These are phyloP conservation scores for Acrobasis consociella DNA, from an alignment of 2,888 invertebrate genomes.

Conservation along the genomic window DNA sequence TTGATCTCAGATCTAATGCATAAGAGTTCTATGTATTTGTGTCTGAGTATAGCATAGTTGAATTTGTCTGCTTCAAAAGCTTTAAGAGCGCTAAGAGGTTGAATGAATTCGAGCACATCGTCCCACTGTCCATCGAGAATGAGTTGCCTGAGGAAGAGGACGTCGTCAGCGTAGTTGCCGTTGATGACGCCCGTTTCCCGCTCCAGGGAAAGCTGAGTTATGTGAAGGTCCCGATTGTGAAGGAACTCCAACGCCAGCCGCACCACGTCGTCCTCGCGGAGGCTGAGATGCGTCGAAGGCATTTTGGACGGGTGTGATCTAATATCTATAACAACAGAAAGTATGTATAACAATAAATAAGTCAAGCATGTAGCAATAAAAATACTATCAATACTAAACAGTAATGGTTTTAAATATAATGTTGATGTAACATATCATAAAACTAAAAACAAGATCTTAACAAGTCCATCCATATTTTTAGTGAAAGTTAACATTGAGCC, in stretches of 20 bases:
- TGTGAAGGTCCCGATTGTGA: constrained; percentile 95
- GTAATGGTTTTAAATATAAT: too few relatives aligned
- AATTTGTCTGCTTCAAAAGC: constrained; percentile 93
- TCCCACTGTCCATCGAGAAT: constrained; percentile 99
- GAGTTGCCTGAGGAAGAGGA: constrained; percentile 95
- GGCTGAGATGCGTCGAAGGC: constrained; percentile 92
- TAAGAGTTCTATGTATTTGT: constrained; percentile 96
- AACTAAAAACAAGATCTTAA: constrained; percentile 9
- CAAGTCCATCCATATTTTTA: constrained; percentile 5
- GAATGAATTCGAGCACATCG: constrained; percentile 97
- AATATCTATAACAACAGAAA: constrained; percentile 51
- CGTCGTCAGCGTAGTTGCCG: constrained; percentile 96
- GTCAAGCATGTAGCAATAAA: too few relatives aligned
- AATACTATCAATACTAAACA: too few relatives aligned
- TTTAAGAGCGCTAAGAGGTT: constrained; percentile 92
- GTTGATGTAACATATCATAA: not conserved
- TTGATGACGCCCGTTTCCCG: constrained; percentile 97
- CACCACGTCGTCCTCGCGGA: constrained; percentile 95
- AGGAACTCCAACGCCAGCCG: constrained; percentile 93
- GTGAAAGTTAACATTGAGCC: constrained; percentile 18
- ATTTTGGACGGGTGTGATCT: constrained; percentile 64
- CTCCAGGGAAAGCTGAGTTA: constrained; percentile 94
- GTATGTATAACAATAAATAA: too few relatives aligned
- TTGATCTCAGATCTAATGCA: constrained; percentile 97
- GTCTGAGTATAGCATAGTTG: constrained; percentile 93